phyloP scores from a whole-genome alignment of 2,888 invertebrate species.

The Sipha maydis region DNA sequence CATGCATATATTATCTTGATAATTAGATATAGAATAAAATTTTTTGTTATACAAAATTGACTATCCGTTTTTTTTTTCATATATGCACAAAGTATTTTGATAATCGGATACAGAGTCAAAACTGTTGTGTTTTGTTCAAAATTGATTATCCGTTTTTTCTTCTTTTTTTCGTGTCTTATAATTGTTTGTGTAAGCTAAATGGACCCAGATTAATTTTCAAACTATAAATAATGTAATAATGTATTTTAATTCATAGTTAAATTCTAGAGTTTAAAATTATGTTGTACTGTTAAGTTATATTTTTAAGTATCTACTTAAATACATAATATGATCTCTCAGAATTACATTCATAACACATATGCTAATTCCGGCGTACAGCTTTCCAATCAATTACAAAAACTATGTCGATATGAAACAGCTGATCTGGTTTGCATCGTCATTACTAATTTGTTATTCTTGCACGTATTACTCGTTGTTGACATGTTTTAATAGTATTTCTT shows the following conservation, averaged over 20 bases:
- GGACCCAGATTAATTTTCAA: not conserved
- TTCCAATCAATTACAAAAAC: constrained; percentile 33
- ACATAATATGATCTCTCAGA: not conserved
- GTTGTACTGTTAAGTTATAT: not conserved
- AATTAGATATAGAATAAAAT: not conserved
- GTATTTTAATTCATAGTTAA: not conserved
- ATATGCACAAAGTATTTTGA: too few species aligned
- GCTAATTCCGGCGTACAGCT: constrained; percentile 16
- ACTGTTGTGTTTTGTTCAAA: not conserved
- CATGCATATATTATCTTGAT: not conserved
- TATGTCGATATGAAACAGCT: constrained; percentile 26
- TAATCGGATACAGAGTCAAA: not conserved
- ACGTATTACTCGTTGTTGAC: constrained; percentile 34
- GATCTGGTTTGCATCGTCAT: constrained; percentile 30
- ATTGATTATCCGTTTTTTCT: not conserved
- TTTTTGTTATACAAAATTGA: not conserved
- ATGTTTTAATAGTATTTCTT: constrained; percentile 39
- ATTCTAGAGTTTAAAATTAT: not conserved
- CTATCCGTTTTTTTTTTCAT: not conserved
- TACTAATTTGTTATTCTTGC: constrained; percentile 37
- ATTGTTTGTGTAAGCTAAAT: not conserved
- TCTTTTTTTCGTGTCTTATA: not conserved
- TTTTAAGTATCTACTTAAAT: not conserved
- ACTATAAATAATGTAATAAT: not conserved
- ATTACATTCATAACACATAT: not conserved